Base-by-base conservation (phyloP, 2,888 invertebrate species). In the Drosophila mayaguana region DNA sequence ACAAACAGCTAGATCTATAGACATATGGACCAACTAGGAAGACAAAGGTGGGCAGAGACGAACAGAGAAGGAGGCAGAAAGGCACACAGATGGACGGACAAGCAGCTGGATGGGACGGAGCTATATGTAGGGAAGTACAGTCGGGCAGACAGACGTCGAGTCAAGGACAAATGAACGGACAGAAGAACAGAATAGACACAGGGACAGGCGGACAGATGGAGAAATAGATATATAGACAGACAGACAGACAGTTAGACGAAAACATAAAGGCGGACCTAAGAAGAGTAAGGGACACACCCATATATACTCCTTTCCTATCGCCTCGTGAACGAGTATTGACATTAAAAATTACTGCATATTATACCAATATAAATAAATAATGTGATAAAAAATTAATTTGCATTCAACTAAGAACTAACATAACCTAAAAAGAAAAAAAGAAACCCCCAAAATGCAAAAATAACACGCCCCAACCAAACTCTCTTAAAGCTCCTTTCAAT, bases 291-390 rank as follows among this genome's bases (percentile, higher is more conserved):
- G 9, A 22, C 46, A n/a, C 16, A 22, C 6, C 20, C 1, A 25
- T 14, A n/a, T 48, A 28, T n/a, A 28, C n/a, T n/a, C 28, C 28
- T 11, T 11, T 28, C 28, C 48, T 18, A n/a, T 28, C 28, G 5
- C 11, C n/a, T 14, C 12, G 32, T 34, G 50, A 50, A 20, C 32
- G 50, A 34, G 20, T 38, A 54, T 25, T 38, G 16, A 54, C 25
- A 48, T 25, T 34, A 43, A 60, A 54, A 56, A 72, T 63, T 72
- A 67, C 56, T 51, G 53, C 70, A 77, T 79, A 78, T 55, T 56
- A 68, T 63, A 83, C 42, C 75, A 73, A 74, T 68, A 74, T 77
- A 63, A 53, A 64, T 65, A 63, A 50, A 72, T 80, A 79, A 79
- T 79, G 73, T 68, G 73, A 72, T 72, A 77, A 62, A 54, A 85